Evolutionary conservation across 2,797 vertebrate species (phyloP).

Genomic region (Remorina albescens): DNA sequence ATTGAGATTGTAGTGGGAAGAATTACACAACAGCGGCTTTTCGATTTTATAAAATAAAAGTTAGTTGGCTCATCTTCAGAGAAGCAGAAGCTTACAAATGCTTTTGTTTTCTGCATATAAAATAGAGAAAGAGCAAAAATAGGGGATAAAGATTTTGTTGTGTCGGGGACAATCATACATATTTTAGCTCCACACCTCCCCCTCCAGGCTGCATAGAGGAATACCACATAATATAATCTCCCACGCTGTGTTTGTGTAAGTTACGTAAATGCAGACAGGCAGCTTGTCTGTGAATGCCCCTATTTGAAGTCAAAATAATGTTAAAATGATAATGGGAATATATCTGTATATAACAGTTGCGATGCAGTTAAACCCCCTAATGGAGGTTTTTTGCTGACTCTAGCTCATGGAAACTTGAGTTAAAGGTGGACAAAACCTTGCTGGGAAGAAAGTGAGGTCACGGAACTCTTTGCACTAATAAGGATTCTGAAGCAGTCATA

Average conservation of each 20-base stretch:
- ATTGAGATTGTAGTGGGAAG: constrained; percentile 16
- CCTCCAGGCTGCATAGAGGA: constrained; percentile 69
- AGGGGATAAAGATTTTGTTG: background rate
- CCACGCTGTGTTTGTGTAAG: constrained; percentile 18
- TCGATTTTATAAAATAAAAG: constrained; percentile 36
- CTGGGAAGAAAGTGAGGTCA: constrained; percentile 7
- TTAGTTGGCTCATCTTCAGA: constrained; percentile 46
- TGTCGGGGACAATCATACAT: constrained; percentile 48
- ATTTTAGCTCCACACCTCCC: constrained; percentile 74
- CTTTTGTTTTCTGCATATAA: constrained; percentile 33
- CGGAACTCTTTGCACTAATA: background rate
- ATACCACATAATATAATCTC: constrained; percentile 22
- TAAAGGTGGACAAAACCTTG: background rate
- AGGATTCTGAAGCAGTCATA: background rate
- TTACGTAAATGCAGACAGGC: constrained; percentile 21
- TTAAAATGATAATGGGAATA: constrained; percentile 9
- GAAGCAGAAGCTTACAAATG: constrained; percentile 44
- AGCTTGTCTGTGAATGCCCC: background rate
- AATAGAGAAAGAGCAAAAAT: constrained; percentile 34
- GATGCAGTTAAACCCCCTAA: background rate
- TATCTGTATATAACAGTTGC: background rate
- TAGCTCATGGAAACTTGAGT: background rate
- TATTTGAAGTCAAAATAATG: constrained; percentile 13
- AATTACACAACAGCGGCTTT: constrained; percentile 4
- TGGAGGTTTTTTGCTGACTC: background rate